A percentile compares a stretch with the other conserved stretches of the same genome.
These are phyloP conservation scores for Pygocentrus nattereri DNA, from an alignment of 2,797 vertebrate genomes.

Conservation along the genomic window DNA sequence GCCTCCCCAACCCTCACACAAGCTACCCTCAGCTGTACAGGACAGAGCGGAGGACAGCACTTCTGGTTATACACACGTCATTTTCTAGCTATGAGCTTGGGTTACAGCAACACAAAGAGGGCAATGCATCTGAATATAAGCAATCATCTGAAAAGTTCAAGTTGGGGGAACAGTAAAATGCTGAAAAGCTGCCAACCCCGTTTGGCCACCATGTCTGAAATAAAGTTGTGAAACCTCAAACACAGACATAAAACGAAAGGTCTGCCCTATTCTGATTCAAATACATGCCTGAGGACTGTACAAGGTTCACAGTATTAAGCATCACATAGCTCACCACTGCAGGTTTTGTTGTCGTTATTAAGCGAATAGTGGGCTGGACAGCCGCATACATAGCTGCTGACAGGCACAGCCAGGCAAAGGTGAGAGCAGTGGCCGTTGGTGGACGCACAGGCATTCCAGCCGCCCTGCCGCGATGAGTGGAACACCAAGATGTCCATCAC, in stretches of 20 bases:
- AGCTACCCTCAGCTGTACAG: neutral
- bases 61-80: neutral
- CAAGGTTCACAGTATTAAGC: too few relatives aligned
- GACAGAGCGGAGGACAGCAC: neutral
- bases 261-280: neutral
- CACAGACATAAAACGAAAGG: neutral
- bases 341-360: slow-evolving; percentile 95
- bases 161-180: neutral
- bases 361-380: slow-evolving; percentile 96
- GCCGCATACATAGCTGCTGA: slow-evolving; percentile 90
- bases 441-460: slow-evolving; percentile 95
- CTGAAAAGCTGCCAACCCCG: neutral
- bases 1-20: neutral
- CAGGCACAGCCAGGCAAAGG: slow-evolving; percentile 92
- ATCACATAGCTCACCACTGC: slow-evolving; percentile 84
- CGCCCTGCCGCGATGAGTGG: slow-evolving; percentile 94
- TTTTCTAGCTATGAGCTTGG: neutral
- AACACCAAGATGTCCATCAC: slow-evolving; percentile 99
- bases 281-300: neutral
- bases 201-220: slow-evolving; percentile 2
- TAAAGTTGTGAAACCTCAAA: neutral
- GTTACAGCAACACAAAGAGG: too few relatives aligned
- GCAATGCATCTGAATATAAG: neutral
- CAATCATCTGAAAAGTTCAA: too few relatives aligned
- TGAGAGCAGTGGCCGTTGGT: slow-evolving; percentile 97